Evolutionary conservation across 2,797 vertebrate genomes (phyloP), one percentile per base, ranked within the genome.

Genomic region (Apodemus agrarius): DNA sequence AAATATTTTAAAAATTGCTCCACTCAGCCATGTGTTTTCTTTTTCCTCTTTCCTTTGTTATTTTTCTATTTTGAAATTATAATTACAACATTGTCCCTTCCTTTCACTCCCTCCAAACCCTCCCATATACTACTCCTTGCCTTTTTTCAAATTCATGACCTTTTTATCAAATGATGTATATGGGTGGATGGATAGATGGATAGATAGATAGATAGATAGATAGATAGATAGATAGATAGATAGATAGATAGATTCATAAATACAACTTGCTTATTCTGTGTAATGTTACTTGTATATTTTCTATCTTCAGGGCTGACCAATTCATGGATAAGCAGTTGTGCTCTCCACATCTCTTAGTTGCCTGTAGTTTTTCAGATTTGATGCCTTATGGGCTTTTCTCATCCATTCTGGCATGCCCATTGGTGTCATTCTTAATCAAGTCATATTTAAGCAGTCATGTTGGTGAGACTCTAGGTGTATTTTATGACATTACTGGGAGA

Each of bases 1-100:
- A 90, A 99, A 99, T 97, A 99, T 98, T 94, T 98, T 98, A 19
- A 92, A 78, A 7, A 99, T 99, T 43, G 99, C 99, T 85, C 98
- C 99, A 89, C 99, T 99, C 96, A 14, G 99, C 99, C 98, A 99
- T 99, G 34, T 85, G 83, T 63, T 12, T 63, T 49, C 10, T 85
- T 65, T 49, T 67, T 49, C 31, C 40, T 17, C 17, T 83, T 67
- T 67, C 29, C 43, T 34, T 85, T 14, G 59, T 67, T 31, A 13
- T 34, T 65, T 31, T 85, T 85, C 43, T 84, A 63, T 46, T 85
- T 49, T 46, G 61, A 67, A 19, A 67, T n/a, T 67, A 85, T 67
- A 67, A 85, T 67, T 49, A 49, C 63, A 85, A 24, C 31, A 67
- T n/a, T 49, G 83, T 49, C 61, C 31, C 63, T n/a, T 67, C 61